Evolutionary conservation across 2,888 invertebrate species (phyloP).

Genomic region (Encarsia formosa): DNA sequence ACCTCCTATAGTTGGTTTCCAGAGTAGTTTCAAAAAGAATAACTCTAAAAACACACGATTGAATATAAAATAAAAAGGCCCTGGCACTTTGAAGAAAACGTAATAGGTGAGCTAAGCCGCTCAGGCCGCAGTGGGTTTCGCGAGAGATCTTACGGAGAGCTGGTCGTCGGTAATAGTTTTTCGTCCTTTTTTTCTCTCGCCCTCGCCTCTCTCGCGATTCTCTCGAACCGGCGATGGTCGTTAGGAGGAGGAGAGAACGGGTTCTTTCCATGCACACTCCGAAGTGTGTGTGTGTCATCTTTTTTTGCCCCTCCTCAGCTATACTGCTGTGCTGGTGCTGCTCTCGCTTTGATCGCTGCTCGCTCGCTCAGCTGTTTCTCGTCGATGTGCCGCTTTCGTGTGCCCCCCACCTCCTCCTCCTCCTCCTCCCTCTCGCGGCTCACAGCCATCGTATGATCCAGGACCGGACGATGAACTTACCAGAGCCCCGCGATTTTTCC

Average conservation of each 20-base stretch:
- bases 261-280: slow-evolving; percentile 5
- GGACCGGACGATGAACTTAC: slow-evolving; percentile 28
- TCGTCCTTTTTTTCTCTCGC: slow-evolving; percentile 16
- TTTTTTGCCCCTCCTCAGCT: slow-evolving; percentile 9
- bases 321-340: not conserved
- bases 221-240: no score
- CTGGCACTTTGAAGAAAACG: no score
- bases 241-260: slow-evolving; percentile 11
- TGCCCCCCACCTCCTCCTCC: not conserved
- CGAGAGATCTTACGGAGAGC: no score
- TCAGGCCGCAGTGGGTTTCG: no score
- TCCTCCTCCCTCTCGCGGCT: not conserved
- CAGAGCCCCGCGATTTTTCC: not conserved
- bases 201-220: not conserved
- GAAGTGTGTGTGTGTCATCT: slow-evolving; percentile 5
- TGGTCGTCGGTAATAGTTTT: slow-evolving; percentile 6
- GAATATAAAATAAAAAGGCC: no score
- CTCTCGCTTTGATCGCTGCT: not conserved
- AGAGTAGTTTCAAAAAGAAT: no score
- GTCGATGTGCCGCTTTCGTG: slow-evolving; percentile 3
- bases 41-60: no score
- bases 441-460: slow-evolving; percentile 34
- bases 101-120: no score
- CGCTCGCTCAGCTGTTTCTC: slow-evolving; percentile 25
- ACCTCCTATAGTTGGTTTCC: no score